Evolutionary conservation across 2,888 invertebrate species (phyloP).

Genomic region (Drosophila birchii): DNA sequence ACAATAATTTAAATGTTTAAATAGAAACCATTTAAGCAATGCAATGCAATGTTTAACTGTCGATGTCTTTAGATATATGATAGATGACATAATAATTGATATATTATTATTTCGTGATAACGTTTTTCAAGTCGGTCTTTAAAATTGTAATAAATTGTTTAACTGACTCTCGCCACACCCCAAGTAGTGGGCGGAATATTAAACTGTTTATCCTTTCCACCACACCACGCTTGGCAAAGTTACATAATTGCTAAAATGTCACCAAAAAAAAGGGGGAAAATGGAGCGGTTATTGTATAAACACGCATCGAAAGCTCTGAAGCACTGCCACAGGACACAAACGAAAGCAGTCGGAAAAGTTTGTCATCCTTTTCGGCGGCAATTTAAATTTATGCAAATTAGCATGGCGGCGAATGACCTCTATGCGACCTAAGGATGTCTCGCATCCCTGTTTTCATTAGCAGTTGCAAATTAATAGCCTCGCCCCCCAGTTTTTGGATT

Average conservation of each 20-base stretch:
- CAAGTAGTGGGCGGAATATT: too few relatives aligned
- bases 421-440: neutral
- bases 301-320: conserved; percentile 52
- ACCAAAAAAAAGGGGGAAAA: conserved; percentile 12
- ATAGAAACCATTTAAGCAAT: too few relatives aligned
- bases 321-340: conserved; percentile 52
- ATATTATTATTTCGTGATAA: too few relatives aligned
- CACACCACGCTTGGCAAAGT: conserved; percentile 65
- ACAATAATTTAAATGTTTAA: too few relatives aligned
- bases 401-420: conserved; percentile 11
- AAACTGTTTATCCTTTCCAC: conserved; percentile 35
- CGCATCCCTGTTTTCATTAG: neutral
- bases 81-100: too few relatives aligned
- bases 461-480: too few relatives aligned
- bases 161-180: conserved; percentile 13
- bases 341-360: conserved; percentile 54
- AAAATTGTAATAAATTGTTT: conserved; percentile 30
- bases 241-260: conserved; percentile 62
- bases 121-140: neutral
- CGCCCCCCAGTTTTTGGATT: too few relatives aligned
- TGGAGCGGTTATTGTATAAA: conserved; percentile 55
- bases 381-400: conserved; percentile 38
- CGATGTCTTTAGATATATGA: too few relatives aligned
- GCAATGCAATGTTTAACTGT: too few relatives aligned
- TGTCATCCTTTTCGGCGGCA: conserved; percentile 5